Evolutionary conservation across 1,140 invertebrate species (phyloP).

Genomic region (Chrysopa pallens): DNA sequence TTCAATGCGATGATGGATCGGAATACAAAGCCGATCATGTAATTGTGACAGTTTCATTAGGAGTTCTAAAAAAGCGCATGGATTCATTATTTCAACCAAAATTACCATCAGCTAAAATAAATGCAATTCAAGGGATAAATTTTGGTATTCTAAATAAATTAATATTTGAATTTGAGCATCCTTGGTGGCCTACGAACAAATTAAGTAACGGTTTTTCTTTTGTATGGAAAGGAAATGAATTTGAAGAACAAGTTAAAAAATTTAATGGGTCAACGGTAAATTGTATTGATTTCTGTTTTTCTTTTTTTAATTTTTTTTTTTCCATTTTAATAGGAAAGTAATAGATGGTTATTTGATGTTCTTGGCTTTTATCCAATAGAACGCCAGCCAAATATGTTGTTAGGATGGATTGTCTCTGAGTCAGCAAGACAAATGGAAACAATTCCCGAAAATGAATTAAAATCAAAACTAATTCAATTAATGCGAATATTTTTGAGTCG

Average conservation of each 20-base stretch:
- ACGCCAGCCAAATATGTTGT: conserved; percentile 28
- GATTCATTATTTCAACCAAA: conserved; percentile 35
- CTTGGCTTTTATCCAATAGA: conserved; percentile 34
- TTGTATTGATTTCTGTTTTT: too few species aligned
- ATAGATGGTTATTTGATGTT: conserved; percentile 27
- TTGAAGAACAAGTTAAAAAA: conserved; percentile 3
- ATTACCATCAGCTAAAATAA: conserved; percentile 36
- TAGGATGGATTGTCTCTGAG: conserved; percentile 37
- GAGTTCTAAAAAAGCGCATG: conserved; percentile 44
- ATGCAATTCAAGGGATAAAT: conserved; percentile 41
- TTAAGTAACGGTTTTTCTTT: conserved; percentile 24
- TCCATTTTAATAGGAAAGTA: too few species aligned
- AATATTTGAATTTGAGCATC: conserved; percentile 42
- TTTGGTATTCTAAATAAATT: conserved; percentile 61
- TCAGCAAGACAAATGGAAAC: conserved; percentile 30
- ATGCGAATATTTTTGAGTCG: conserved; percentile 26
- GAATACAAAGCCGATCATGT: conserved; percentile 39
- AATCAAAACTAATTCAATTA: conserved; percentile 24
- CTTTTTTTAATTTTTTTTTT: too few species aligned
- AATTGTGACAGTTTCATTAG: conserved; percentile 47
- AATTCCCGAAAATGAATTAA: conserved; percentile 26
- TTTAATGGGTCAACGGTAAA: too few species aligned
- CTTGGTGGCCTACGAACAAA: conserved; percentile 36
- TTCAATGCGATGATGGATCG: conserved; percentile 38
- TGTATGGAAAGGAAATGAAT: conserved; percentile 31